phyloP scores from a whole-genome alignment of 1,140 invertebrate species.

The Eciton burchellii region DNA sequence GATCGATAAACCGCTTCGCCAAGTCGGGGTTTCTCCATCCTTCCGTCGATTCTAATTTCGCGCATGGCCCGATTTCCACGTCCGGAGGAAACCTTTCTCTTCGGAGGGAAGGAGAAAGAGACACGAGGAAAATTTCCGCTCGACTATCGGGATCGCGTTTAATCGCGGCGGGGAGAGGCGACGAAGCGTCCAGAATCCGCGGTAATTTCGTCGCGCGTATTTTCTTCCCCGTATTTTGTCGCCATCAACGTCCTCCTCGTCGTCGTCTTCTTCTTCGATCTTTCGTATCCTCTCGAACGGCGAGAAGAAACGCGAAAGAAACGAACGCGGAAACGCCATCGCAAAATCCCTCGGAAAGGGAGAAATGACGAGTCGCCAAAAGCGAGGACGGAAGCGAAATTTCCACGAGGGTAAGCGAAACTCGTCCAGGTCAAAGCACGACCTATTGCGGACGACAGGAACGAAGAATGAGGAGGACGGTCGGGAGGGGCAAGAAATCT shows the following conservation, averaged over 20 bases:
- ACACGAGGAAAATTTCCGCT: conserved; percentile 10
- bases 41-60: conserved; percentile 26
- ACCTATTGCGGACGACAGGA: conserved; percentile 31
- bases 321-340: background rate
- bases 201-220: conserved; percentile 51
- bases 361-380: background rate
- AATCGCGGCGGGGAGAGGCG: conserved; percentile 25
- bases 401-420: conserved; percentile 36
- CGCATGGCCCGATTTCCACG: background rate
- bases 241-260: background rate
- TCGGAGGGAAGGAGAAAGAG: background rate
- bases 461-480: background rate
- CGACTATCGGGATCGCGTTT: conserved; percentile 9
- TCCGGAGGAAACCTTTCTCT: conserved; percentile 10
- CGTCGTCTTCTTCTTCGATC: conserved; percentile 17
- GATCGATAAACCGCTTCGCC: conserved; percentile 33
- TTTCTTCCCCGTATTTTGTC: conserved; percentile 13
- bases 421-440: conserved; percentile 5
- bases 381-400: conserved; percentile 38
- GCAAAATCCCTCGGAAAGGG: background rate
- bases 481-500: conserved; percentile 20
- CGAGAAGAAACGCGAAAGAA: background rate
- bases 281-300: background rate
- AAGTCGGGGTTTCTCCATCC: background rate
- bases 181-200: conserved; percentile 13